Evolutionary conservation across 1,140 invertebrate species (phyloP), one percentile per base, ranked within the genome.

Genomic region (Eriosoma lanigerum): DNA sequence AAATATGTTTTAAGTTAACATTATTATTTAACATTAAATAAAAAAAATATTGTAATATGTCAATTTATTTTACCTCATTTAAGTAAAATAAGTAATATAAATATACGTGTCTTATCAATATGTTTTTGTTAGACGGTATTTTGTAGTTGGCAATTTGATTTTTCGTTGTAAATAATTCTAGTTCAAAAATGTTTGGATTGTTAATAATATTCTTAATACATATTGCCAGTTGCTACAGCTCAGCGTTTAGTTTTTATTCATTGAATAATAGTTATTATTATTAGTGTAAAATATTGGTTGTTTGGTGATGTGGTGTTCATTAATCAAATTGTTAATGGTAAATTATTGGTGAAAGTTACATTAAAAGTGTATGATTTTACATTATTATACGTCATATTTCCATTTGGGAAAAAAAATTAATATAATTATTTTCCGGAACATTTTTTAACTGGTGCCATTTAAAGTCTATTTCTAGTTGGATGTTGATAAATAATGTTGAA

Each of bases 171-270:
- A 78, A 78, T 78, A 78, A 78, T 78, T 78, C 38, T 78, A 62
- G 56, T 78, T 62, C 75, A 78, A 60, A 58, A 78, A 62, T 60
- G 9, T 58, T 76, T 46, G 75, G 38, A 62, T 75, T 78, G 75
- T 78, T 78, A 60, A 78, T 60, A 78, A 78, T 60, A 78, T 44
- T 62, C 75, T 78, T 78, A 78, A 78, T 78, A 78, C 75, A 78
- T 78, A 78, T 78, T 78, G 56, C 62, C 75, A 62, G 75, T 78
- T 78, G 75, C 75, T 78, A 78, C 21, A n/a, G 72, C 72, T 75
- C 52, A 56, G 68, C 68, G 52, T 72, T 72, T 50, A 29, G 46
- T 70, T 70, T 70, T 72, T 72, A 38, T 75, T 75, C 19, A 3
- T 64, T 38, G 8, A 38, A 4, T 38, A 38, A 38, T 38, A 38